A percentile compares a stretch with the other conserved stretches of the same genome.
Conservation (phyloP, 2,797 vertebrate genomes). For the Bovichtus variegatus region DNA sequence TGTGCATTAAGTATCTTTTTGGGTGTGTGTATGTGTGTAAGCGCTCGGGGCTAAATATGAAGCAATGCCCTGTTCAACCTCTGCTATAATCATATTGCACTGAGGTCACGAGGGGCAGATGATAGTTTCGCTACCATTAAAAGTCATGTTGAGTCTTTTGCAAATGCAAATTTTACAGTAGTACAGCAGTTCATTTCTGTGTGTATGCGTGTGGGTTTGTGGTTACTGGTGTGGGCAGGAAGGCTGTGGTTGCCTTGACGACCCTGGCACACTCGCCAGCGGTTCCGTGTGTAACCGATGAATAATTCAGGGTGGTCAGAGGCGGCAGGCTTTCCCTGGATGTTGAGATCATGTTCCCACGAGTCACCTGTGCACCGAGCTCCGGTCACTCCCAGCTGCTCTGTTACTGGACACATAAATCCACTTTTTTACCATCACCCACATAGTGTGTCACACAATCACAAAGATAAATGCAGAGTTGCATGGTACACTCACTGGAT, state of each 20-base stretch:
- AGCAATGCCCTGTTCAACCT: constrained; percentile 8
- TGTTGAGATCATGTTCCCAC: constrained; percentile 59
- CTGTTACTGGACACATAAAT: constrained; percentile 5
- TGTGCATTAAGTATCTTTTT: constrained; percentile 49
- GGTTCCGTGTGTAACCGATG: constrained; percentile 79
- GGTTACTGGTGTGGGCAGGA: constrained; percentile 72
- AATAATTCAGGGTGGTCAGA: constrained; percentile 89
- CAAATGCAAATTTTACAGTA: constrained; percentile 37
- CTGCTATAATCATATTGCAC: constrained; percentile 21
- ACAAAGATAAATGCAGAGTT: background rate
- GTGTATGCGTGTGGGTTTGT: constrained; percentile 70
- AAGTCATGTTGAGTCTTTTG: constrained; percentile 21
- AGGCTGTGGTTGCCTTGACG: constrained; percentile 86
- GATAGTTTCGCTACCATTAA: constrained; percentile 24
- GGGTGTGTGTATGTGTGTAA: constrained; percentile 15
- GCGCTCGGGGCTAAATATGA: background rate
- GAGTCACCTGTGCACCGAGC: constrained; percentile 53
- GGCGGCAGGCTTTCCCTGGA: constrained; percentile 56
- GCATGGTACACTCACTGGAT: background rate
- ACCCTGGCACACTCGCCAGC: constrained; percentile 83
- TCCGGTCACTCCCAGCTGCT: constrained; percentile 25
- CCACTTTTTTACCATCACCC: background rate
- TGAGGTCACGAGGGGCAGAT: constrained; percentile 21
- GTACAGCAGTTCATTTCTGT: constrained; percentile 49
- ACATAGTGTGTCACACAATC: background rate